phyloP scores from a whole-genome alignment of 2,113 vertebrate species.

The Sialia sialis region DNA sequence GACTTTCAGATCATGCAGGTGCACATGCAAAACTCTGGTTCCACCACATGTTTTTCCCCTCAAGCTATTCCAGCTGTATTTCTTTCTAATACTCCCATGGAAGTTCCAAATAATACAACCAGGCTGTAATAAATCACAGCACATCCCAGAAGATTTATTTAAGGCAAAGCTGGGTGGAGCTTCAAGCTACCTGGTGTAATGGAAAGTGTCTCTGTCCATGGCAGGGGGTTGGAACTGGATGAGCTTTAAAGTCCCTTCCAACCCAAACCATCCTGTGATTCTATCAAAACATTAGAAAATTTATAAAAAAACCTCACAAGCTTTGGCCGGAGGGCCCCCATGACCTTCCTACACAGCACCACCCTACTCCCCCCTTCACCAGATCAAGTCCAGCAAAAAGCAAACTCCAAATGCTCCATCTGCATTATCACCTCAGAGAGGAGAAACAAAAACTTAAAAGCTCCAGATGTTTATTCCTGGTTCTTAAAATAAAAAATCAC shows the following conservation, averaged over 20 bases:
- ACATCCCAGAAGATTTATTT: background rate
- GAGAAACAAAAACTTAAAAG: background rate
- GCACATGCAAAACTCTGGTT: background rate
- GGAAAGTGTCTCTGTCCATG: background rate
- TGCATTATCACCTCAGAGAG: background rate
- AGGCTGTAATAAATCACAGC: background rate
- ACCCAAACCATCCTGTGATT: background rate
- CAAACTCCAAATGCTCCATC: rapidly evolving
- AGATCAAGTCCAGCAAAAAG: background rate
- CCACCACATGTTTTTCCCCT: rapidly evolving
- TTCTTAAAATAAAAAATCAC: background rate
- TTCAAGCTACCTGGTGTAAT: background rate
- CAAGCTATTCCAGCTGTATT: background rate
- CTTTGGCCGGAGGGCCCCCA: background rate
- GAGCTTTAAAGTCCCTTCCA: background rate
- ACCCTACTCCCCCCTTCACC: background rate
- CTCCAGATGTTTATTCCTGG: background rate
- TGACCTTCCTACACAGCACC: background rate
- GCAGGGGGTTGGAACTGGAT: background rate
- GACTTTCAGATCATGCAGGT: background rate
- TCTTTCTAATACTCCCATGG: background rate
- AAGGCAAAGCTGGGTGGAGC: background rate
- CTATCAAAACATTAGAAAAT: background rate
- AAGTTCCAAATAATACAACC: background rate
- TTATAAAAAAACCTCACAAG: rapidly evolving